phyloP scores from a whole-genome alignment of 2,888 invertebrate species.

The Zygaena filipendulae region DNA sequence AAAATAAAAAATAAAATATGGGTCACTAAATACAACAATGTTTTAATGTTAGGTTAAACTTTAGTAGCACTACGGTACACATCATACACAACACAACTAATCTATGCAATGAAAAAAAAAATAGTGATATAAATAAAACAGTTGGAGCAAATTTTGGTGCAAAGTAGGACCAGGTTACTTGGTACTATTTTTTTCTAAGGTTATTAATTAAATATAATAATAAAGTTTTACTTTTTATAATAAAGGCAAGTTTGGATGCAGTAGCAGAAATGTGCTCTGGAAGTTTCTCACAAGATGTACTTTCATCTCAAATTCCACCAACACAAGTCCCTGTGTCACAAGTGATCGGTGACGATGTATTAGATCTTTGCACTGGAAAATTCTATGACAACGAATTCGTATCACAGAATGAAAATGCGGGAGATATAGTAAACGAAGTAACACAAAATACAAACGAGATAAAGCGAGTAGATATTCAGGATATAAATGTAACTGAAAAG shows the following conservation, averaged over 20 bases:
- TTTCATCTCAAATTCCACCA: slow-evolving; percentile 44
- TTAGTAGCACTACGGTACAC: no score
- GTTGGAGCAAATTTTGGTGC: no score
- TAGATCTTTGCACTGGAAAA: slow-evolving; percentile 67
- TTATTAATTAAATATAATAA: no score
- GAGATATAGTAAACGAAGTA: slow-evolving; percentile 1
- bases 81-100: no score
- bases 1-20: no score
- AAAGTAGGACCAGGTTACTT: no score
- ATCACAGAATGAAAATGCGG: slow-evolving; percentile 20
- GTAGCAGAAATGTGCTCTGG: slow-evolving; percentile 70
- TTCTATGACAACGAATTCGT: slow-evolving; percentile 59
- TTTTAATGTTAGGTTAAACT: no score
- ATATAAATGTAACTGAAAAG: slow-evolving; percentile 4
- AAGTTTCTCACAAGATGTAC: slow-evolving; percentile 35
- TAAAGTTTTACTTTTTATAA: slow-evolving; percentile 5
- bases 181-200: no score
- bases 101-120: no score
- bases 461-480: slow-evolving; percentile 2
- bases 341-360: slow-evolving; percentile 54
- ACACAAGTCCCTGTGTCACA: slow-evolving; percentile 34
- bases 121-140: no score
- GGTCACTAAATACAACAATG: no score
- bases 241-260: slow-evolving; percentile 52
- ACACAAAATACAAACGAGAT: slow-evolving; percentile 1